These are phyloP conservation scores for Hyperoplus immaculatus DNA, from an alignment of 2,797 vertebrate species.

Conservation along the genomic window DNA sequence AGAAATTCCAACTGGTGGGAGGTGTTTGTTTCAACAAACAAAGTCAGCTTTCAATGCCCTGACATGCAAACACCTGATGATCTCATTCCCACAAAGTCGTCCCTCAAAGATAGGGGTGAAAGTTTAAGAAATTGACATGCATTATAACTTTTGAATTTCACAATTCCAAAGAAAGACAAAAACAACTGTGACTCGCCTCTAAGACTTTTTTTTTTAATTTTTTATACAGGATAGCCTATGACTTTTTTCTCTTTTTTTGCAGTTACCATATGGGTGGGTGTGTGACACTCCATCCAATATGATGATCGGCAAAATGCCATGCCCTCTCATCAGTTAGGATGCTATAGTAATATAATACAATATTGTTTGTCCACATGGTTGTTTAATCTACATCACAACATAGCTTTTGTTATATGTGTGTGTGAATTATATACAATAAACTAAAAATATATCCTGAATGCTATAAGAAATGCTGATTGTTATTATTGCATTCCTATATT, in stretches of 20 bases:
- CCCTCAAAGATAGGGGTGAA: neutral
- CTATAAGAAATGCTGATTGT: neutral
- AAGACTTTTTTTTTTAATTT: neutral
- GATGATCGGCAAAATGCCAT: neutral
- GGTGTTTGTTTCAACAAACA: constrained; percentile 6
- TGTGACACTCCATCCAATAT: neutral
- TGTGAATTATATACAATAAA: neutral
- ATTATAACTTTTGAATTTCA: neutral
- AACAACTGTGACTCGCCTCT: neutral
- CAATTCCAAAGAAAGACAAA: neutral
- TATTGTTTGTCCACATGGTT: neutral
- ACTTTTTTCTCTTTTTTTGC: neutral
- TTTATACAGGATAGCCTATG: neutral
- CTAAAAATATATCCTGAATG: neutral
- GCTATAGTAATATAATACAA: neutral
- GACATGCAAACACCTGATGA: constrained; percentile 3
- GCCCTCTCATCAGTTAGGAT: neutral
- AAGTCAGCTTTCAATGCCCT: neutral
- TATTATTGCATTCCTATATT: neutral
- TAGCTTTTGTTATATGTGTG: neutral
- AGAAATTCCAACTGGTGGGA: neutral
- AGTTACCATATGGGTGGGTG: neutral
- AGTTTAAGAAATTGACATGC: neutral
- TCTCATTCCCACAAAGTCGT: neutral
- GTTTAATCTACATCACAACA: neutral